Conservation (phyloP, 1,140 invertebrate genomes). For the Drosophila bocqueti region DNA sequence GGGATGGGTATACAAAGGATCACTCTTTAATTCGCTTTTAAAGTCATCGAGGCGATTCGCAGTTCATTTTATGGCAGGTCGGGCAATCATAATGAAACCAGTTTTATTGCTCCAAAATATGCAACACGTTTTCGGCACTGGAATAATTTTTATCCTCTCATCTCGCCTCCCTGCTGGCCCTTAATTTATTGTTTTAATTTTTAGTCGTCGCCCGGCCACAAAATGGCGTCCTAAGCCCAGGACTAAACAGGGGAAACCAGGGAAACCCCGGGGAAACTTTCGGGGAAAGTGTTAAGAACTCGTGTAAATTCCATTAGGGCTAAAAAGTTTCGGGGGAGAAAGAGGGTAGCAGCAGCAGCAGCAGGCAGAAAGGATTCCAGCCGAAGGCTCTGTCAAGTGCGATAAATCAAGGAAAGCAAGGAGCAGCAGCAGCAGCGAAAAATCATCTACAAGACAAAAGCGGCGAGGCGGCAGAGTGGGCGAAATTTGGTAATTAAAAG, state of each 20-base stretch:
- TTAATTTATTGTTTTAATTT: conserved; percentile 82
- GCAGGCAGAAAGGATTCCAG: conserved; percentile 12
- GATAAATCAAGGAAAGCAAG: conserved; percentile 61
- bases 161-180: conserved; percentile 19
- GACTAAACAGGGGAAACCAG: conserved; percentile 13
- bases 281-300: conserved; percentile 74
- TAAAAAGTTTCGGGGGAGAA: conserved; percentile 45
- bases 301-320: conserved; percentile 80
- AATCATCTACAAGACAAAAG: conserved; percentile 30
- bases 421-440: conserved; percentile 22
- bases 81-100: conserved; percentile 51
- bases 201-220: conserved; percentile 69
- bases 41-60: conserved; percentile 31
- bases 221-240: conserved; percentile 55
- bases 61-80: conserved; percentile 53
- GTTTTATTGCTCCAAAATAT: conserved; percentile 64
- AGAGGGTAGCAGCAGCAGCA: background rate
- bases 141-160: conserved; percentile 11
- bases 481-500: conserved; percentile 57
- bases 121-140: conserved; percentile 30
- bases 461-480: background rate
- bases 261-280: conserved; percentile 40
- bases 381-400: conserved; percentile 46
- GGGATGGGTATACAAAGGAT: conserved; percentile 9
- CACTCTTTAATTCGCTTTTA: conserved; percentile 50